Conservation (phyloP, 2,888 invertebrate genomes). For the Deilephila porcellus region DNA sequence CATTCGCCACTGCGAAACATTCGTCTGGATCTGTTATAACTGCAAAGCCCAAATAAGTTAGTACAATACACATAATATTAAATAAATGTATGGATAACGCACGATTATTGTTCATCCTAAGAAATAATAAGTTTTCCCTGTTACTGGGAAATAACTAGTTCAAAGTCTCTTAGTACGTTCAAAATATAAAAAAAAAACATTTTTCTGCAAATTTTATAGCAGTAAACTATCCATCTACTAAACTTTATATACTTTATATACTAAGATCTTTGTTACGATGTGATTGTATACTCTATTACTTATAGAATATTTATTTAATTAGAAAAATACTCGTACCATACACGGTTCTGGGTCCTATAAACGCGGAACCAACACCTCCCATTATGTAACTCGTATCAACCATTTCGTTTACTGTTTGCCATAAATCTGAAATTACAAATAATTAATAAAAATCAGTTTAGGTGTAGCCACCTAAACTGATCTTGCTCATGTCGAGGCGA, state of each 20-base stretch:
- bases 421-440: conserved; percentile 58
- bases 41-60: conserved; percentile 42
- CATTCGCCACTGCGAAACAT: conserved; percentile 64
- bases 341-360: conserved; percentile 66
- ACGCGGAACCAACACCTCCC: conserved; percentile 65
- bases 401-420: conserved; percentile 59
- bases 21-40: conserved; percentile 74
- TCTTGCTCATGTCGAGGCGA: neutral
- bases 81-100: neutral
- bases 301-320: conserved; percentile 4
- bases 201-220: too few species aligned
- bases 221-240: too few species aligned
- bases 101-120: too few species aligned
- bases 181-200: too few species aligned
- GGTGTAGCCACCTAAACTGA: too few species aligned
- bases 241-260: too few species aligned
- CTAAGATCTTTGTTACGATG: too few species aligned
- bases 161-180: too few species aligned
- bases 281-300: neutral
- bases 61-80: neutral
- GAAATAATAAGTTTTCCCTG: too few species aligned
- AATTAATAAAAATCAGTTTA: neutral
- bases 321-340: conserved; percentile 49
- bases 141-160: too few species aligned
- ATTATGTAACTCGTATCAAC: conserved; percentile 57